Base-by-base conservation (phyloP, 2,113 vertebrate genomes). In the Oreotragus oreotragus region DNA sequence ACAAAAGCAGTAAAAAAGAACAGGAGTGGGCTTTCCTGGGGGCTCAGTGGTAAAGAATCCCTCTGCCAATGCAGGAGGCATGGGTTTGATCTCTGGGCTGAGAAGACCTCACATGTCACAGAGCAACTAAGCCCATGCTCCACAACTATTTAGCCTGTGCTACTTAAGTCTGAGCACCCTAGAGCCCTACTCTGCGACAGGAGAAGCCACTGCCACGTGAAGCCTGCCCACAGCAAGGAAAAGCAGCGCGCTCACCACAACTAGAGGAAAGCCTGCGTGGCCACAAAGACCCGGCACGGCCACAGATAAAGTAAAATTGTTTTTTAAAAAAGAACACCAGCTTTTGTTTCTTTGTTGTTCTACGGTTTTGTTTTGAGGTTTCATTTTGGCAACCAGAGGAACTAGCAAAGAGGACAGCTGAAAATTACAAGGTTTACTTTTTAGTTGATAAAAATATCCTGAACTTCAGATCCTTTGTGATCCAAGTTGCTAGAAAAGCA, bases 1-100 rank as follows among this genome's bases (percentile, higher is more conserved):
- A 98, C 98, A 94, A 96, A 95, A 98, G 62, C 90, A 43, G 14
- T 45, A 55, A 96, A 98, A 98, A 95, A 80, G 93, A 97, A 97
- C 1, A 90, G 21, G 49, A 80, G 60, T 7, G 23, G 36, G 25
- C 36, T 76, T 43, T 2, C 36, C 36, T 43, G 21, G 70, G 43
- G 70, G 23, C 70, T 76, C 36, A 27, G 36, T 2, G 66, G 66
- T 76, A 76, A 76, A 43, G 36, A 43, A 43, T 14, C 70, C 12
- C 11, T 43, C 70, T 43, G 36, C 36, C 36, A 43, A 7, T 27
- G 70, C 36, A 76, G 36, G 70, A 39, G 23, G 14, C 36, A 76
- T 4, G 70, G 70, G 23, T 76, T 76, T 43, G 36, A 76, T 76
- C 70, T 43, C 36, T 76, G 23, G 36, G 23, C 70, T 43, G 21